These are phyloP conservation scores for Liodrosophila aerea DNA, from an alignment of 2,888 invertebrate species.

Conservation along the genomic window DNA sequence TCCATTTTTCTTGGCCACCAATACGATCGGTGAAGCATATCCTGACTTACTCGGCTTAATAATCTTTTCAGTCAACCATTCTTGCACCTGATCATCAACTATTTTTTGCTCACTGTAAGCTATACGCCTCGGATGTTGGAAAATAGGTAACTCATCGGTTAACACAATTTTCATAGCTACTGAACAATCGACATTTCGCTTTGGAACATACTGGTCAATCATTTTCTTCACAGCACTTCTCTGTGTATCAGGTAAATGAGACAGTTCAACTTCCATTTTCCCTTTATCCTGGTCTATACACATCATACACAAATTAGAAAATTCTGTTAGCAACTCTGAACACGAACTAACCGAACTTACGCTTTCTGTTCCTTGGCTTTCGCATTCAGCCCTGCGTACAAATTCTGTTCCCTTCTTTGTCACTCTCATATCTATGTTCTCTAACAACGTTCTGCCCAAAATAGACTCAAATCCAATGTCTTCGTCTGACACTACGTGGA, in stretches of 20 bases:
- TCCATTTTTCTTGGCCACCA: neutral
- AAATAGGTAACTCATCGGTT: slow-evolving; percentile 5
- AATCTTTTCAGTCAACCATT: neutral
- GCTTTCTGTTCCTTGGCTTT: neutral
- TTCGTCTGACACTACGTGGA: neutral
- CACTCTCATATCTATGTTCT: neutral
- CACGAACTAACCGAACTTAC: neutral
- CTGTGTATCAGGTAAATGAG: neutral
- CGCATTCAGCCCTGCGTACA: neutral
- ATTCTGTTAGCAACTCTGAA: neutral
- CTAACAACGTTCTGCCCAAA: neutral
- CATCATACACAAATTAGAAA: neutral
- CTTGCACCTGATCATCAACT: neutral
- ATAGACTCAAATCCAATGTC: slow-evolving; percentile 2
- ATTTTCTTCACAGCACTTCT: neutral
- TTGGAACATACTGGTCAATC: neutral
- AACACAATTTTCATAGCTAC: slow-evolving; percentile 1
- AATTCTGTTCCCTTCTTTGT: neutral
- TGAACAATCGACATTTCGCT: neutral
- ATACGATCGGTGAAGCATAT: neutral
- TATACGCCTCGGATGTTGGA: neutral
- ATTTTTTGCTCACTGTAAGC: neutral
- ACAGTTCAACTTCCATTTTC: neutral
- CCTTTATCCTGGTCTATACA: neutral
- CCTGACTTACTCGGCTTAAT: neutral